Percentiles rank a stretch among this genome's conserved stretches.
Conservation (phyloP, 2,113 vertebrate genomes). For the Ivindomyrus marchei region DNA sequence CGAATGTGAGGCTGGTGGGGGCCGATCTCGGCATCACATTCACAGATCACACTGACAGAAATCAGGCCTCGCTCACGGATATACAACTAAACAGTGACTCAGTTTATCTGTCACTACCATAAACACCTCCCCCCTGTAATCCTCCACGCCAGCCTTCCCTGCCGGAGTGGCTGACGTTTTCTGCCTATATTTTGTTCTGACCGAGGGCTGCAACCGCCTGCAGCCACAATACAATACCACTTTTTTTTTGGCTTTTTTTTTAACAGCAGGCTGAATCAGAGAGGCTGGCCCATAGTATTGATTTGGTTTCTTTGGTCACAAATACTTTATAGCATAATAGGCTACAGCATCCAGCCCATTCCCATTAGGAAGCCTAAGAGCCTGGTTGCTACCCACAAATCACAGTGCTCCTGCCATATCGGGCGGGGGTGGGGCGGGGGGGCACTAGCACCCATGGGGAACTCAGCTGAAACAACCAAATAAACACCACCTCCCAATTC, state of each 20-base stretch:
- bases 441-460: conserved; percentile 45
- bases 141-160: conserved; percentile 31
- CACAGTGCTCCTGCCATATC: conserved; percentile 40
- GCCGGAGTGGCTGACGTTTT: conserved; percentile 39
- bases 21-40: not conserved
- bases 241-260: conserved; percentile 12
- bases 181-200: conserved; percentile 16
- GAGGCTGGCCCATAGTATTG: conserved; percentile 41
- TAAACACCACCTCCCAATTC: conserved; percentile 30
- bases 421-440: conserved; percentile 32
- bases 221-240: conserved; percentile 44
- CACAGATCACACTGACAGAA: not conserved
- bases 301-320: conserved; percentile 62
- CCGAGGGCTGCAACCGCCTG: conserved; percentile 43
- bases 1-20: not conserved
- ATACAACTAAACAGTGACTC: not conserved
- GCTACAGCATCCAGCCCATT: conserved; percentile 53
- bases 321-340: conserved; percentile 62
- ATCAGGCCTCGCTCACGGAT: not conserved
- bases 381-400: conserved; percentile 58
- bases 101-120: conserved; percentile 22
- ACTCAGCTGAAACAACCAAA: not conserved
- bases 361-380: conserved; percentile 53
- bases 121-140: conserved; percentile 30
- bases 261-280: conserved; percentile 44